Base-by-base conservation (phyloP, 2,797 vertebrate genomes). In the Erethizon dorsatum region DNA sequence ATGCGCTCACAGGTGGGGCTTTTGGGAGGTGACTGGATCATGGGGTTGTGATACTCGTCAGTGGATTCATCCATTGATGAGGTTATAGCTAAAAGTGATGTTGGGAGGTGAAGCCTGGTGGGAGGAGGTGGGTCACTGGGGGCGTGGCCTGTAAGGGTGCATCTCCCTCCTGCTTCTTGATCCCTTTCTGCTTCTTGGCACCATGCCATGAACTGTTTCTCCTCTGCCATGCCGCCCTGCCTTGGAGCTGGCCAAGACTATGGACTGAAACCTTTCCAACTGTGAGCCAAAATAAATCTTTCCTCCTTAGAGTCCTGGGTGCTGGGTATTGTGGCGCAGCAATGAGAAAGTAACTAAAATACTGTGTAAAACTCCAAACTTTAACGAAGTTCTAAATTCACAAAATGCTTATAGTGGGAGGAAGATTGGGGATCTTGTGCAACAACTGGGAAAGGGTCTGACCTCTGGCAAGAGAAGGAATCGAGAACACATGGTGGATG, bases 381-480 rank as follows among this genome's bases (percentile, higher is more conserved):
- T 79, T 28, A 88, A 84, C 41, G 5, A 92, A 86, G 10, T 52
- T 61, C 52, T 37, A 54, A 88, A 73, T 11, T 56, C 63, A 78
- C 17, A 37, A 73, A 52, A 57, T 50, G 67, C 82, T 85, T 22
- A 26, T 9, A 54, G 26, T 17, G 22, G 10, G 12, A 28, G 41
- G 57, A 4, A 5, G 8, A 45, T 24, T 71, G 77, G 67, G 28
- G 59, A 59, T 93, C 77, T 85, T 82, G 86, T 24, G 45, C 80
- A 94, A 89, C 87, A 93, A 83, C 59, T 28, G 79, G 85, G 47
- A 92, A 91, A 79, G 86, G 67, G 63, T 59, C 86, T 94, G 91
- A 96, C 56, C 82, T 94, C 92, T 96, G 91, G 93, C 91, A 88
- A 90, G 83, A 77, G 75, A 89, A 89, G 91, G 90, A 96, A 93